Conservation (phyloP, 1,140 invertebrate species). For the Temnothorax longispinosus region DNA sequence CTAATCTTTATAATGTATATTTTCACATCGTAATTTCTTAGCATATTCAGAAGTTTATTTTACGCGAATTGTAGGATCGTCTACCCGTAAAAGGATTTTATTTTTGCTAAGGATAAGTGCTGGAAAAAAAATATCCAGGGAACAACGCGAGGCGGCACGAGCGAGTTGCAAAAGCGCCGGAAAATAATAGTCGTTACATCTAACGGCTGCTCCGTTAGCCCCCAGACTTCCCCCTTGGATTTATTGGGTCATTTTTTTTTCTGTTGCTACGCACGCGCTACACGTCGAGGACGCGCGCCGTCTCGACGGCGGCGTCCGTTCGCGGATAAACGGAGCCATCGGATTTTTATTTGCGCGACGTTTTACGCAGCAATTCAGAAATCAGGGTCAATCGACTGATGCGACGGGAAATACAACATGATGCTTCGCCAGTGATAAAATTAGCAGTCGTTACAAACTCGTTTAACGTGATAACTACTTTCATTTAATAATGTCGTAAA, state of each 20-base stretch:
- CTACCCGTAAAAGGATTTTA: not conserved
- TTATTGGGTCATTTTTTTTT: conserved; percentile 49
- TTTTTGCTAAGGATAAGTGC: not conserved
- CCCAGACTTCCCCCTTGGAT: not conserved
- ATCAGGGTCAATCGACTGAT: conserved; percentile 20
- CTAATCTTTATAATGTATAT: not conserved
- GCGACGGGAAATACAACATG: not conserved
- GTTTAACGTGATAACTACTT: not conserved
- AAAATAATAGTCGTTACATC: conserved; percentile 50
- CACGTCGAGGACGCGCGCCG: conserved; percentile 22
- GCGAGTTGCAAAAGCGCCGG: conserved; percentile 13
- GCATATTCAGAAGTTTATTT: not conserved
- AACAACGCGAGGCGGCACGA: not conserved
- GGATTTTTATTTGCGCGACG: conserved; percentile 25
- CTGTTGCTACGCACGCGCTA: not conserved
- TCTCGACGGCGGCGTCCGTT: conserved; percentile 29
- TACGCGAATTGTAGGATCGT: not conserved
- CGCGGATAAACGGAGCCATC: conserved; percentile 31
- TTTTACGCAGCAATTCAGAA: not conserved
- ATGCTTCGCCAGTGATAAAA: conserved; percentile 10
- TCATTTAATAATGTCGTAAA: not conserved
- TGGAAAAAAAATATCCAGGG: not conserved
- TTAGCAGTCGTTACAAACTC: conserved; percentile 19
- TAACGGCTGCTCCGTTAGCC: conserved; percentile 49
- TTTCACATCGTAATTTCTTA: not conserved